Conservation (phyloP, 2,888 invertebrate species). For the Tipula unca region DNA sequence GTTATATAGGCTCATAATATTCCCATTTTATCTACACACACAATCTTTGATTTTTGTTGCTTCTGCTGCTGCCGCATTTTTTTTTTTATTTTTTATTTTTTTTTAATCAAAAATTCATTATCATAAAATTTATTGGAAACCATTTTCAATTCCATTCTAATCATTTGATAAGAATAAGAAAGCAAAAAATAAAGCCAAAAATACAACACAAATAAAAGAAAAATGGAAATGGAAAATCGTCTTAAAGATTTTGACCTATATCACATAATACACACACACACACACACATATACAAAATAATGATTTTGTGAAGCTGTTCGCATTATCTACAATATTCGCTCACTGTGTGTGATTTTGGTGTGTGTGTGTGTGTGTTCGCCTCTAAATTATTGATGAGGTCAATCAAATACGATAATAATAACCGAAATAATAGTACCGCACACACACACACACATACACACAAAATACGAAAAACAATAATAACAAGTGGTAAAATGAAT, state of each 20-base stretch:
- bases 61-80: background rate
- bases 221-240: background rate
- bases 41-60: slow-evolving; percentile 1
- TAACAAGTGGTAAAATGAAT: background rate
- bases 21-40: background rate
- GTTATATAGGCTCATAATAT: background rate
- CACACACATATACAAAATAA: too few species aligned
- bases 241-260: slow-evolving; percentile 14
- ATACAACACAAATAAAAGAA: background rate
- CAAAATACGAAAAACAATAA: background rate
- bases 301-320: background rate
- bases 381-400: slow-evolving; percentile 9
- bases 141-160: slow-evolving; percentile 14
- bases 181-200: background rate
- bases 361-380: slow-evolving; percentile 9
- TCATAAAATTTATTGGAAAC: slow-evolving; percentile 14
- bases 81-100: background rate
- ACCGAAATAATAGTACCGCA: background rate
- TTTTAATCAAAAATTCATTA: slow-evolving; percentile 14
- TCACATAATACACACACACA: background rate
- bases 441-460: background rate
- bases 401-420: slow-evolving; percentile 14
- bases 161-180: background rate
- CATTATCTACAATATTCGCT: background rate
- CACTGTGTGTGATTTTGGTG: background rate